A percentile compares a stretch with the other conserved stretches of the same genome.
phyloP scores from a whole-genome alignment of 2,797 vertebrate species.

The Rhinogobio ventralis region DNA sequence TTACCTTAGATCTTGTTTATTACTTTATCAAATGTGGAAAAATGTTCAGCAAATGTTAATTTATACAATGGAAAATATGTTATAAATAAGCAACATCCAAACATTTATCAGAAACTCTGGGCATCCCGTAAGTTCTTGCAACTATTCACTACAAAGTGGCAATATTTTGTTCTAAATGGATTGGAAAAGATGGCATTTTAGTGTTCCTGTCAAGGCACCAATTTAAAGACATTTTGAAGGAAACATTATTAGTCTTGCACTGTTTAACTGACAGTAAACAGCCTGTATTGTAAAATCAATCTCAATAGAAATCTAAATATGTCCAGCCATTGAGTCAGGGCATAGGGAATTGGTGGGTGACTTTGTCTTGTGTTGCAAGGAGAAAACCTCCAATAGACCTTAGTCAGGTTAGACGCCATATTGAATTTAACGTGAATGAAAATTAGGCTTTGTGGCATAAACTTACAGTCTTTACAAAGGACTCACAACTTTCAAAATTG shows the following conservation, averaged over 20 bases:
- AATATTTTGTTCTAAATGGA: neutral
- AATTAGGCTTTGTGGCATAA: neutral
- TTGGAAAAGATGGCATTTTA: neutral
- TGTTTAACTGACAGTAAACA: neutral
- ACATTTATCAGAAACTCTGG: neutral
- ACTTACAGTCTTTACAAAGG: neutral
- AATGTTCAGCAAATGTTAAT: neutral
- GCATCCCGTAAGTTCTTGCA: neutral
- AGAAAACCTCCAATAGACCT: neutral
- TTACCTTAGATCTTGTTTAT: neutral
- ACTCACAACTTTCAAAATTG: too few species aligned
- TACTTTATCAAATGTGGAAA: neutral
- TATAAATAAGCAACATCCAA: neutral
- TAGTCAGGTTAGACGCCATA: neutral
- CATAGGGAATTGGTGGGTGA: too few species aligned
- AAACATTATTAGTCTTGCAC: neutral
- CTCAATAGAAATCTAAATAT: neutral
- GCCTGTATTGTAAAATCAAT: neutral
- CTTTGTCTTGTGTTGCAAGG: neutral
- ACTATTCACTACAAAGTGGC: neutral
- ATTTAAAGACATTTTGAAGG: neutral
- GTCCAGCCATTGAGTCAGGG: neutral
- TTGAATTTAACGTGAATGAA: neutral
- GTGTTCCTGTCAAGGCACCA: too few species aligned
- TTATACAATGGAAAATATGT: neutral